Conservation (phyloP, 2,113 vertebrate genomes). For the Pygathrix nemaeus region DNA sequence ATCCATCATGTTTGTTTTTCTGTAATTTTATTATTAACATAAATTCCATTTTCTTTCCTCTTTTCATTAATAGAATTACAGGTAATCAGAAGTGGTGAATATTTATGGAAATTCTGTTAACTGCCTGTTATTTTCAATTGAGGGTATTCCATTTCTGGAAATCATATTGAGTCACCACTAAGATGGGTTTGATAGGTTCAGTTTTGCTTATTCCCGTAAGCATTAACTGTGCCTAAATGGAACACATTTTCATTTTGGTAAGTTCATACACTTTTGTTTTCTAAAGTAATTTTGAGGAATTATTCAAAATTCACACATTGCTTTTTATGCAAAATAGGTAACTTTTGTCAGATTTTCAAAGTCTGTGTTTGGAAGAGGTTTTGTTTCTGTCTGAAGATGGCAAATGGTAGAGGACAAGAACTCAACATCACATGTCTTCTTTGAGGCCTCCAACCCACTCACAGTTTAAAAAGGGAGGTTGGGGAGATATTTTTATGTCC, state of each 20-base stretch:
- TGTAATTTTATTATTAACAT: slow-evolving; percentile 67
- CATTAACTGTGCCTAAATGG: not conserved
- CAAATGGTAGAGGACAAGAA: not conserved
- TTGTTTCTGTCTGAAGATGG: not conserved
- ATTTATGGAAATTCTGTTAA: slow-evolving; percentile 50
- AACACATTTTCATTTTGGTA: slow-evolving; percentile 26
- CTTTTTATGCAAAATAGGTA: slow-evolving; percentile 42
- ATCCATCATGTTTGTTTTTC: slow-evolving; percentile 42
- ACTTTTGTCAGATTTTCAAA: slow-evolving; percentile 37
- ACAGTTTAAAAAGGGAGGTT: not conserved
- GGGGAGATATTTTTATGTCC: slow-evolving; percentile 40
- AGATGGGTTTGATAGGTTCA: not conserved
- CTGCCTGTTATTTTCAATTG: slow-evolving; percentile 43
- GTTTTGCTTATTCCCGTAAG: not conserved
- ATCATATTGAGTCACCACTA: not conserved
- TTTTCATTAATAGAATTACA: slow-evolving; percentile 60
- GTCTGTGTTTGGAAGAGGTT: not conserved
- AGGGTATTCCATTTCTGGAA: slow-evolving; percentile 53
- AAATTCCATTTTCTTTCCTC: slow-evolving; percentile 52
- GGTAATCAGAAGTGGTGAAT: slow-evolving; percentile 66
- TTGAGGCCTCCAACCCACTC: not conserved
- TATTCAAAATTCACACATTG: not conserved
- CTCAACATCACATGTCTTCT: not conserved
- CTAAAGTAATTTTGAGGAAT: not conserved
- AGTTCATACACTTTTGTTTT: not conserved